Base-by-base conservation (phyloP, 2,888 invertebrate genomes). In the Troides oblongomaculatus region DNA sequence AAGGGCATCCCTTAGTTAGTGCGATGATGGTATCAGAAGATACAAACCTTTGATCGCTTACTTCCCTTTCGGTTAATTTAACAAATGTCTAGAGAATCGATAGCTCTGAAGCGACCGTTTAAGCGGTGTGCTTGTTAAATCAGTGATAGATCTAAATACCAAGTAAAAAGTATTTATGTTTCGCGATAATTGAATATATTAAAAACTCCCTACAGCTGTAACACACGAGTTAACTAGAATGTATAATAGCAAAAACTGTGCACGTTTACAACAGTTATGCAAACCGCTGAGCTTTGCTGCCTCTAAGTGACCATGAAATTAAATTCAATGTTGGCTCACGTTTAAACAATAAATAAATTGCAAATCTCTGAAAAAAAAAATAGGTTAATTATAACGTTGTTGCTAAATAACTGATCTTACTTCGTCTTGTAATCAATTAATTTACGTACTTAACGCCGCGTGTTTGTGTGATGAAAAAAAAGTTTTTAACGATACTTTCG, bases 241-340 rank as follows among this genome's bases (percentile, higher is more conserved):
- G 17, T 59, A 46, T 36, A 50, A 23, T 10, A 39, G 58, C 64
- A 66, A 66, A 66, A 69, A 69, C 57, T 43, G 39, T 18, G 18
- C 39, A 14, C 58, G 25, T 62, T 62, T 66, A 70, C 39, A 69
- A 68, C 69, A 70, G 62, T 70, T 62, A 69, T 64, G 46, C 39
- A 66, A 58, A 63, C 57, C 59, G 68, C 56, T n/a, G 59, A 58
- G 62, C 69, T 62, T 62, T 36, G 66, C 62, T 36, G 53, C 66
- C 62, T 66, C 76, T 78, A 81, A 86, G 81, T 75, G 85, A 86
- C 88, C 89, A 86, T 88, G 85, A 85, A 88, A 88, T 83, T 84
- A 85, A 84, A 85, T 84, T 82, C 77, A 77, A 74, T 73, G 77
- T 73, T 69, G 74, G 74, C 65, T 65, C 30, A 62, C 62, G 57